Conservation (phyloP, 1,140 invertebrate species). For the Drosophila kepulauana region DNA sequence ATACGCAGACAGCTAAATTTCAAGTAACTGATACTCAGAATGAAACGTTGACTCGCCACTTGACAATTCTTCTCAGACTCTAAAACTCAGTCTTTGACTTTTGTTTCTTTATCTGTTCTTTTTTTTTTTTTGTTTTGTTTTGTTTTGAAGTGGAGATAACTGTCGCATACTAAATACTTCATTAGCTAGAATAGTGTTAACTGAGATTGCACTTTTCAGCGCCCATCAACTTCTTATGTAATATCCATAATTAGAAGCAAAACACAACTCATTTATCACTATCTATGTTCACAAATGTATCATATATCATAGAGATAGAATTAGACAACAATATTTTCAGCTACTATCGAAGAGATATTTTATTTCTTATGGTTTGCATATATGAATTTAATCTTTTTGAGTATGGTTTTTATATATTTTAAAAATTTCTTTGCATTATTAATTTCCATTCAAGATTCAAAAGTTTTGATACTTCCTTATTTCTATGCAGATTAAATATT, state of each 20-base stretch:
- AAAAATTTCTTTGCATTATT: too few species aligned
- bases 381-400: too few species aligned
- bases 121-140: not conserved
- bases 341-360: too few species aligned
- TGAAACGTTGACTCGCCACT: slow-evolving; percentile 30
- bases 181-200: slow-evolving; percentile 13
- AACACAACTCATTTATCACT: not conserved
- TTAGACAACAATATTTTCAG: too few species aligned
- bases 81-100: not conserved
- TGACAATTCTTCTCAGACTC: slow-evolving; percentile 10
- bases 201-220: not conserved
- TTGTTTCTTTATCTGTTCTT: slow-evolving; percentile 1
- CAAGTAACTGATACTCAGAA: slow-evolving; percentile 31
- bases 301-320: too few species aligned
- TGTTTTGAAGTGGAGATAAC: not conserved
- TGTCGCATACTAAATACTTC: slow-evolving; percentile 5
- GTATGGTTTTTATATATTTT: too few species aligned
- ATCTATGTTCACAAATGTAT: not conserved
- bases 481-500: too few species aligned
- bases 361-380: too few species aligned
- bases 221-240: slow-evolving; percentile 13
- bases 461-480: too few species aligned
- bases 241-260: not conserved
- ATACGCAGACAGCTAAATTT: slow-evolving; percentile 33
- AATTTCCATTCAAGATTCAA: too few species aligned